Conservation (phyloP, 2,113 vertebrate genomes). For the Pampusana beccarii region DNA sequence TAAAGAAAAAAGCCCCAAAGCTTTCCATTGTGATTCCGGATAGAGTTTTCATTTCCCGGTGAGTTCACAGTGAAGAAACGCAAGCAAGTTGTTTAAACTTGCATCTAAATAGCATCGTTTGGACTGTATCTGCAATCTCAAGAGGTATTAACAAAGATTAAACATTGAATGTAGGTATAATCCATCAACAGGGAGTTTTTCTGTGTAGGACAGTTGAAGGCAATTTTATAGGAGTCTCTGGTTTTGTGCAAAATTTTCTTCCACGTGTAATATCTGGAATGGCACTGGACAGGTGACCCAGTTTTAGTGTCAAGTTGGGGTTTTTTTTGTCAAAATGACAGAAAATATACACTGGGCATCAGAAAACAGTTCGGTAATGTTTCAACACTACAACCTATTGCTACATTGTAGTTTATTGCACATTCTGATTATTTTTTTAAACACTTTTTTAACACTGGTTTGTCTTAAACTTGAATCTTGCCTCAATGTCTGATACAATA, state of each 20-base stretch:
- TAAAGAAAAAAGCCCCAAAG: background rate
- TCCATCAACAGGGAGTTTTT: slow-evolving; percentile 41
- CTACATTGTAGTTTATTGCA: slow-evolving; percentile 77
- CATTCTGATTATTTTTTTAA: slow-evolving; percentile 74
- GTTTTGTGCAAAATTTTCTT: slow-evolving; percentile 50
- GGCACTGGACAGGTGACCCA: slow-evolving; percentile 52
- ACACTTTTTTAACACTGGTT: slow-evolving; percentile 72
- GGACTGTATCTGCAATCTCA: background rate
- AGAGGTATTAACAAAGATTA: background rate
- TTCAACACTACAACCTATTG: slow-evolving; percentile 75
- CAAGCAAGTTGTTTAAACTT: slow-evolving; percentile 26
- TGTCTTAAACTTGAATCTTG: slow-evolving; percentile 79
- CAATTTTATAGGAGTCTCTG: slow-evolving; percentile 50
- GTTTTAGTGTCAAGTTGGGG: background rate
- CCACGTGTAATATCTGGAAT: slow-evolving; percentile 45
- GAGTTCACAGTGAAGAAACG: background rate
- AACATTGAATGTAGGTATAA: background rate
- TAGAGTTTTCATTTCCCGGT: background rate
- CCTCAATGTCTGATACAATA: slow-evolving; percentile 72
- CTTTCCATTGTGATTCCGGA: background rate
- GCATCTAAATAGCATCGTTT: background rate
- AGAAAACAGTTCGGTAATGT: slow-evolving; percentile 60
- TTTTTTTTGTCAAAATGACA: slow-evolving; percentile 18
- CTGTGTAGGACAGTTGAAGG: slow-evolving; percentile 67
- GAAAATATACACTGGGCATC: slow-evolving; percentile 58